phyloP scores from a whole-genome alignment of 2,888 invertebrate species.

The Apomyelois bistriatella region DNA sequence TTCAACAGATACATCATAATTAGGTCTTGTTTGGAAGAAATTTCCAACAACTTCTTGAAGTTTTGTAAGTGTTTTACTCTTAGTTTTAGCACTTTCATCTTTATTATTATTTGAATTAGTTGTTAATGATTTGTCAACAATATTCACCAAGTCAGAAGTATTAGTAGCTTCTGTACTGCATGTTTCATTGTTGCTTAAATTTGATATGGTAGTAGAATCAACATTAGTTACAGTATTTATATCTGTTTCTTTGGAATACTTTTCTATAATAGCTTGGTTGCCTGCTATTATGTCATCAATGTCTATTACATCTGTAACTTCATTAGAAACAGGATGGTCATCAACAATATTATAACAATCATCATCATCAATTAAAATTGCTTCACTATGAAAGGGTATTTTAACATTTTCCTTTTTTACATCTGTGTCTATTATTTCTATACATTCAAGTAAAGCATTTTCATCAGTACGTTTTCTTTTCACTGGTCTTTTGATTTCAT shows the following conservation, averaged over 20 bases:
- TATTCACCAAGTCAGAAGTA: background rate
- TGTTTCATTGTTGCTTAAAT: background rate
- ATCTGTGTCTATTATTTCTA: background rate
- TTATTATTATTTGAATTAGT: background rate
- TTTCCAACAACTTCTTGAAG: background rate
- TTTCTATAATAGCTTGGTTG: slow-evolving; percentile 32
- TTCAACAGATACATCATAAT: background rate
- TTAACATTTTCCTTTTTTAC: background rate
- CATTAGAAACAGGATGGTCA: slow-evolving; percentile 14
- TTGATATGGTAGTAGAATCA: slow-evolving; percentile 14
- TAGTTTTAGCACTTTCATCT: background rate
- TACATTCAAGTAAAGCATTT: background rate
- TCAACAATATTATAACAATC: slow-evolving; percentile 11
- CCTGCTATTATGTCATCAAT: slow-evolving; percentile 42
- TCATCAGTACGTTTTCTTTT: background rate
- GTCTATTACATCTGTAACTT: slow-evolving; percentile 34
- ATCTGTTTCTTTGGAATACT: slow-evolving; percentile 18
- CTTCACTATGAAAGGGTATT: background rate
- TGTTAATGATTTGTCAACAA: background rate
- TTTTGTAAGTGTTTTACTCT: background rate
- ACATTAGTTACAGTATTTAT: slow-evolving; percentile 24
- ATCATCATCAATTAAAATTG: slow-evolving; percentile 12
- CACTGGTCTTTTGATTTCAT: background rate
- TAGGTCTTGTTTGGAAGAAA: background rate
- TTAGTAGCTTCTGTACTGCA: background rate